phyloP scores from a whole-genome alignment of 2,113 vertebrate species.

The Poeciliopsis retropinna region DNA sequence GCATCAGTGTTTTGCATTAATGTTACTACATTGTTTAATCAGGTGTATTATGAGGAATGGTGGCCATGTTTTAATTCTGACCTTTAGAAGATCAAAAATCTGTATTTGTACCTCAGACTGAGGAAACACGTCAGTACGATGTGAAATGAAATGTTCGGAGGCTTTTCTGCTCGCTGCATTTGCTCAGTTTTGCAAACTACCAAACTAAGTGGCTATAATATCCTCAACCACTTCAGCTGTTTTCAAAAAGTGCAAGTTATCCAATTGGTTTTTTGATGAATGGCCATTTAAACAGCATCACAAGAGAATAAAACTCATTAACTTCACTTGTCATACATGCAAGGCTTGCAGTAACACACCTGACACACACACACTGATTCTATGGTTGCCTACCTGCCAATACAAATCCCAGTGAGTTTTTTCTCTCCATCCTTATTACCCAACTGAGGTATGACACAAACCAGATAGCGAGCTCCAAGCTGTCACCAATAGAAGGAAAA shows the following conservation, averaged over 20 bases:
- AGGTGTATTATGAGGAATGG: conserved; percentile 43
- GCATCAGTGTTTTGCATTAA: conserved; percentile 47
- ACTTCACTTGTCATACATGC: conserved; percentile 27
- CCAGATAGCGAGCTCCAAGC: conserved; percentile 50
- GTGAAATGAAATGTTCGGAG: background rate
- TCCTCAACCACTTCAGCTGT: background rate
- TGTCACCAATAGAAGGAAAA: conserved; percentile 61
- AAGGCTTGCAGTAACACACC: conserved; percentile 8
- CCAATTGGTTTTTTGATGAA: background rate
- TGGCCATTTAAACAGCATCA: conserved; percentile 8
- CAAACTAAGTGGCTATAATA: background rate
- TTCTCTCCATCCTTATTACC: conserved; percentile 47
- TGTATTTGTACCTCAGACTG: background rate
- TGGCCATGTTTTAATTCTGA: conserved; percentile 31
- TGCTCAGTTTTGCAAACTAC: background rate
- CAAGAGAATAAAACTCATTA: conserved; percentile 12
- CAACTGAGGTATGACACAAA: conserved; percentile 60
- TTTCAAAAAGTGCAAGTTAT: background rate
- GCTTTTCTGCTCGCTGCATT: background rate
- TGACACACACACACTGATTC: background rate
- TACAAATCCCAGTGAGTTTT: background rate
- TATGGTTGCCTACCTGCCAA: conserved; percentile 18
- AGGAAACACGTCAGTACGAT: background rate
- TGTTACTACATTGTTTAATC: conserved; percentile 59
- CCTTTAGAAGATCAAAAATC: conserved; percentile 32